These are phyloP conservation scores for Blennius ocellaris DNA, from an alignment of 2,113 vertebrate species.

Conservation along the genomic window DNA sequence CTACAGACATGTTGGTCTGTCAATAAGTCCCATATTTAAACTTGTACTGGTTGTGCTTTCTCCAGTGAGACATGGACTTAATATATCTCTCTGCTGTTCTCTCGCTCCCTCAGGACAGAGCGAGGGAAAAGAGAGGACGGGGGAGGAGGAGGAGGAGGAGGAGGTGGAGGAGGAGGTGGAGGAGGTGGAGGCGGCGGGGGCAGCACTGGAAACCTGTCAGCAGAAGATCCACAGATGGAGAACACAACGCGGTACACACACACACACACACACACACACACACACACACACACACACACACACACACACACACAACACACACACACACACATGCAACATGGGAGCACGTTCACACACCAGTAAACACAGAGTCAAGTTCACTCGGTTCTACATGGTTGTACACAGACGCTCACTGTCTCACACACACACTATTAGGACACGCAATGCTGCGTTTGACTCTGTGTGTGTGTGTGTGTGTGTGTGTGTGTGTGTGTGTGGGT, in stretches of 20 bases:
- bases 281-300: not conserved
- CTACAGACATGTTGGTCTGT: constrained; percentile 17
- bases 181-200: constrained; percentile 63
- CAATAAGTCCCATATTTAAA: constrained; percentile 13
- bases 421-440: not conserved
- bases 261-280: not conserved
- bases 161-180: constrained; percentile 62
- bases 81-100: constrained; percentile 23
- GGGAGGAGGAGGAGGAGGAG: constrained; percentile 58
- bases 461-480: too few relatives aligned
- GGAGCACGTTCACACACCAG: constrained; percentile 11
- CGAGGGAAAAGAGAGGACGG: constrained; percentile 79
- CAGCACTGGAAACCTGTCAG: constrained; percentile 82
- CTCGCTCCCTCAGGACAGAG: constrained; percentile 66
- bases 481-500: too few relatives aligned
- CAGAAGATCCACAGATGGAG: constrained; percentile 77
- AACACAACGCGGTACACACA: constrained; percentile 77
- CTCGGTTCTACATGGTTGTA: not conserved
- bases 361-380: not conserved
- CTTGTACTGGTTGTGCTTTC: constrained; percentile 29
- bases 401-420: not conserved
- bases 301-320: constrained; percentile 12
- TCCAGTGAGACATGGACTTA: constrained; percentile 19
- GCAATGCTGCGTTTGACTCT: too few relatives aligned
- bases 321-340: not conserved